Evolutionary conservation across 2,113 vertebrate genomes (phyloP).

Genomic region (Rattus norvegicus): DNA sequence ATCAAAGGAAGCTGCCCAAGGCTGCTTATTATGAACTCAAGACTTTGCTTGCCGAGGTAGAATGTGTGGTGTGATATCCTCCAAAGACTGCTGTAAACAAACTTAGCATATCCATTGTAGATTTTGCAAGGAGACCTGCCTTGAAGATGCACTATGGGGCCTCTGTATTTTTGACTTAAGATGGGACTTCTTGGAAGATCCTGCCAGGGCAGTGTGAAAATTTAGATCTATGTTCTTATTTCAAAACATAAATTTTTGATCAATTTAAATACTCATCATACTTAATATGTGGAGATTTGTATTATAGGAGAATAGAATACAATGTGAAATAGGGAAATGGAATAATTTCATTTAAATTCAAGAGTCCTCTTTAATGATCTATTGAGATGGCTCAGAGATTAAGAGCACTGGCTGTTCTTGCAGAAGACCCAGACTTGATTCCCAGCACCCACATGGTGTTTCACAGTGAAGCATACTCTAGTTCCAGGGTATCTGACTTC

Average conservation of each 20-base stretch:
- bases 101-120: background rate
- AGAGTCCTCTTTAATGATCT: background rate
- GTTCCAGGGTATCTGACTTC: background rate
- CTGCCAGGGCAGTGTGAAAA: background rate
- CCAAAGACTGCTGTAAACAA: background rate
- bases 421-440: background rate
- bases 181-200: background rate
- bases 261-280: background rate
- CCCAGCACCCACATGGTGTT: background rate
- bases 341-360: background rate
- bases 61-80: background rate
- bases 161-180: background rate
- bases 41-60: background rate
- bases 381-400: background rate
- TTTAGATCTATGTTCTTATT: background rate
- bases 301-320: background rate
- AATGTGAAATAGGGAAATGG: conserved; percentile 25
- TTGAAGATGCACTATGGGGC: background rate
- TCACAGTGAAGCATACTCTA: background rate
- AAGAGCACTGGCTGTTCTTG: background rate
- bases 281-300: background rate
- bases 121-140: background rate
- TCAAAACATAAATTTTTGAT: background rate
- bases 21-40: conserved; percentile 51
- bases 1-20: conserved; percentile 62